Conservation (phyloP, 2,888 invertebrate species). For the Sicus ferrugineus region DNA sequence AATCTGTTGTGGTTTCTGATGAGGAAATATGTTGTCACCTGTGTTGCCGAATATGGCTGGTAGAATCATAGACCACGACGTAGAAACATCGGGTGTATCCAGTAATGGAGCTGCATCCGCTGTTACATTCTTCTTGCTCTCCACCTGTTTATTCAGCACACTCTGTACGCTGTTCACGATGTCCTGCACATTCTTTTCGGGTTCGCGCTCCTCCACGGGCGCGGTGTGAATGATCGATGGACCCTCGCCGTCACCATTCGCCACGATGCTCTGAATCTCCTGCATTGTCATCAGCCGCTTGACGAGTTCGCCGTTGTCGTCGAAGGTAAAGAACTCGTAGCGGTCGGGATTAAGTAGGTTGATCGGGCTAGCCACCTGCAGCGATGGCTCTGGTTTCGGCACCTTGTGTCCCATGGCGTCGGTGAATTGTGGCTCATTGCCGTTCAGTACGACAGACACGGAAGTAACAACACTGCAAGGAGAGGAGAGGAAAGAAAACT, state of each 20-base stretch:
- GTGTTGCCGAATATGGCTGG: conserved; percentile 81
- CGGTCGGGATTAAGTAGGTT: conserved; percentile 81
- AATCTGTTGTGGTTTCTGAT: conserved; percentile 65
- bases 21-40: conserved; percentile 70
- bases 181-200: conserved; percentile 77
- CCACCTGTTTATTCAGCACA: conserved; percentile 79
- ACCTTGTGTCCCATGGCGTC: conserved; percentile 75
- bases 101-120: conserved; percentile 63
- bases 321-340: conserved; percentile 88
- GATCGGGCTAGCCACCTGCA: conserved; percentile 80
- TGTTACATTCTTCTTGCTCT: conserved; percentile 68
- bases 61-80: conserved; percentile 82
- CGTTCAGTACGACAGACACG: conserved; percentile 71
- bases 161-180: conserved; percentile 85
- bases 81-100: conserved; percentile 77
- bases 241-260: conserved; percentile 78
- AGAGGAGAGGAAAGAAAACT: conserved; percentile 35
- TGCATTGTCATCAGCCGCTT: conserved; percentile 84
- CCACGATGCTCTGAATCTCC: conserved; percentile 85
- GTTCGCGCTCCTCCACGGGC: conserved; percentile 64
- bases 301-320: conserved; percentile 82
- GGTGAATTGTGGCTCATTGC: conserved; percentile 70
- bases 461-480: conserved; percentile 71
- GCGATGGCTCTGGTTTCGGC: conserved; percentile 70
- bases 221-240: conserved; percentile 61